These are phyloP conservation scores for Enteromius radiatus DNA, from an alignment of 2,797 vertebrate species.

Conservation along the genomic window DNA sequence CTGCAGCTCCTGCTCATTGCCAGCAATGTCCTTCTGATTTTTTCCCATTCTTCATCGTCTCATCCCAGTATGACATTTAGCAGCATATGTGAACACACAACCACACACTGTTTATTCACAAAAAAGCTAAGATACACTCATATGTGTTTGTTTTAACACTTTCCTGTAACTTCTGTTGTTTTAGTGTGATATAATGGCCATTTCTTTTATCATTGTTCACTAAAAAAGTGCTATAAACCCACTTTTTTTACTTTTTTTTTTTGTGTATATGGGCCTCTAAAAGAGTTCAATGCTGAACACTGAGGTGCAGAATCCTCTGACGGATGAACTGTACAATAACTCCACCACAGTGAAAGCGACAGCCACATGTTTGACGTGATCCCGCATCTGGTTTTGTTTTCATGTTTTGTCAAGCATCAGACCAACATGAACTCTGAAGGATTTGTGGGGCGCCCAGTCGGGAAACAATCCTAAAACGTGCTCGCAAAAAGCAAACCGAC, in stretches of 20 bases:
- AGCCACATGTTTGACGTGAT: slow-evolving; percentile 55
- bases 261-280: not conserved
- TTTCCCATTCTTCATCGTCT: slow-evolving; percentile 75
- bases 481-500: slow-evolving; percentile 68
- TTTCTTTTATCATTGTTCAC: not conserved
- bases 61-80: slow-evolving; percentile 24
- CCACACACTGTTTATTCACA: slow-evolving; percentile 19
- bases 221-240: no score
- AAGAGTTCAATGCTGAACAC: slow-evolving; percentile 52
- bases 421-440: slow-evolving; percentile 43
- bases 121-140: not conserved
- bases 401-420: slow-evolving; percentile 47
- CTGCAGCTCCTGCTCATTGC: slow-evolving; percentile 78
- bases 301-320: slow-evolving; percentile 9
- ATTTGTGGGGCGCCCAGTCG: slow-evolving; percentile 40
- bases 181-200: not conserved
- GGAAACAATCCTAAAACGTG: slow-evolving; percentile 52
- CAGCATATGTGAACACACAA: slow-evolving; percentile 54
- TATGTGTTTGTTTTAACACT: not conserved
- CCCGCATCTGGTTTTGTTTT: slow-evolving; percentile 60
- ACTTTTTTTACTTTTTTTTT: no score
- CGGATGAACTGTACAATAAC: slow-evolving; percentile 13
- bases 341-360: slow-evolving; percentile 28
- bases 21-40: slow-evolving; percentile 81
- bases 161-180: not conserved